phyloP scores from a whole-genome alignment of 2,113 vertebrate species.

The Pelecanus crispus region DNA sequence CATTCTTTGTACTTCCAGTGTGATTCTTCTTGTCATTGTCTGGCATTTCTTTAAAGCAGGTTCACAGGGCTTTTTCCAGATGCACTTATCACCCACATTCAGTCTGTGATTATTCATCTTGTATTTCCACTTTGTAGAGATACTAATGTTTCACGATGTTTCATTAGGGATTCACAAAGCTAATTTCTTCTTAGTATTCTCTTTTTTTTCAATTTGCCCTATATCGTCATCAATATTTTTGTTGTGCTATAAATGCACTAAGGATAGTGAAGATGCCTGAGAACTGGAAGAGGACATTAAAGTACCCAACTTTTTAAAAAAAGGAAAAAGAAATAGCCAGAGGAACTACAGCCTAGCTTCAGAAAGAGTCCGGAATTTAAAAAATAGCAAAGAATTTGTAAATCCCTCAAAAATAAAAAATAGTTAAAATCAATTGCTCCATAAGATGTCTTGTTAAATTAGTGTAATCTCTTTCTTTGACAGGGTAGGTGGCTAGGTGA shows the following conservation, averaged over 20 bases:
- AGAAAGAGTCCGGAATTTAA: background rate
- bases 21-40: background rate
- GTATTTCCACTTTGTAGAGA: background rate
- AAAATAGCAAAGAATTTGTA: background rate
- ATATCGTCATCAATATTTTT: background rate
- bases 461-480: background rate
- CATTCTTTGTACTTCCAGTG: background rate
- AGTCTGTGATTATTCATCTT: background rate
- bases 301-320: background rate
- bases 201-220: background rate
- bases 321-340: background rate
- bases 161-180: background rate
- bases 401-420: background rate
- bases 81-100: background rate
- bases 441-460: background rate
- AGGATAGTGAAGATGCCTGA: background rate
- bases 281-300: background rate
- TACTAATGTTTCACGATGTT: background rate
- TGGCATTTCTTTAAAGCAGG: background rate
- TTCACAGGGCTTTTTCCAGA: background rate
- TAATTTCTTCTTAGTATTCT: background rate
- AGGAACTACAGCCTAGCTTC: background rate
- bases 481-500: background rate
- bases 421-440: background rate
- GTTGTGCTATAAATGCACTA: background rate